Evolutionary conservation across 2,113 vertebrate genomes (phyloP).

Genomic region (Poecile atricapillus): DNA sequence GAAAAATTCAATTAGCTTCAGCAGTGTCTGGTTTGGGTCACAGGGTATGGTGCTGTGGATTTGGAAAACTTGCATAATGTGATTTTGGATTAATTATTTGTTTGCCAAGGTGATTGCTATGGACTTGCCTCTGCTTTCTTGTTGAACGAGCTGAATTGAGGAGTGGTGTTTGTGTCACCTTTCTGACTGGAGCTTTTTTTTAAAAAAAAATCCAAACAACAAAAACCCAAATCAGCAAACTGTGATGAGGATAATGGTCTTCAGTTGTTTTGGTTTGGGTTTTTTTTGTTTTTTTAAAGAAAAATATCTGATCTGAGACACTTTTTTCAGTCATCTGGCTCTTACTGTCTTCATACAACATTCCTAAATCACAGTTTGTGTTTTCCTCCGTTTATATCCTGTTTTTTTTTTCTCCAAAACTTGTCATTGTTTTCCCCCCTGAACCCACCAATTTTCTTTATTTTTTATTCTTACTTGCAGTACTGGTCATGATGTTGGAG

Average conservation of each 20-base stretch:
- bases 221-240: neutral
- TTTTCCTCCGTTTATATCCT: neutral
- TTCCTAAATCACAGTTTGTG: neutral
- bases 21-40: neutral
- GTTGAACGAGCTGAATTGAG: neutral
- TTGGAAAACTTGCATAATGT: neutral
- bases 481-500: neutral
- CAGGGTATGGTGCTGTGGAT: neutral
- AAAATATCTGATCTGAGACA: neutral
- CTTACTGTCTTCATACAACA: neutral
- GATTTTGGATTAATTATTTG: neutral
- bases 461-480: neutral
- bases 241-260: neutral
- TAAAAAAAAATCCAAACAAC: neutral
- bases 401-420: neutral
- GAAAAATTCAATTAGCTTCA: neutral
- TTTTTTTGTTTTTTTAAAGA: neutral
- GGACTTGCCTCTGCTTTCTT: neutral
- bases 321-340: neutral
- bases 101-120: neutral
- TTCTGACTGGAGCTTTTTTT: neutral
- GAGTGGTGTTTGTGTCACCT: neutral
- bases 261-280: neutral
- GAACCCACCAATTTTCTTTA: neutral
- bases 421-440: fast-evolving